Evolutionary conservation across 2,113 vertebrate species (phyloP), one percentile per base, ranked within the genome.

Genomic region (Sakesphorus luctuosus): DNA sequence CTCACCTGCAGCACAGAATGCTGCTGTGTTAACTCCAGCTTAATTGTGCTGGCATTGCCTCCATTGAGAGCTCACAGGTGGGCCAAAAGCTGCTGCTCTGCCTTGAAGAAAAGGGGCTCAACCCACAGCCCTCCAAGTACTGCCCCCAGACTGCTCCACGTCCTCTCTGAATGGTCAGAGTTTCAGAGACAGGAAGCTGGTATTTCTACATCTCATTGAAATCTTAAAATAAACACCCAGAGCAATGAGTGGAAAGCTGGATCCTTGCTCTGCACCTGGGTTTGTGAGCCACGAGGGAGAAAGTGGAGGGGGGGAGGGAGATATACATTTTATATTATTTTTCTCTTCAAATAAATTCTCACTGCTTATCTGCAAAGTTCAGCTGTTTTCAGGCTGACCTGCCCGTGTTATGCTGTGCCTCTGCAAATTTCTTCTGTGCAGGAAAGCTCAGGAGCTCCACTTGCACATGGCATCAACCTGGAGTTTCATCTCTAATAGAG

Each of bases 351-450:
- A 89, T 94, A 89, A 90, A 79, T 93, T 89, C 81, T 82, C 63
- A 1, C 50, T 3, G 69, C 95, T 96, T 96, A 97, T 97, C 96
- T 95, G 86, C 81, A 59, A 91, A 93, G 94, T 89, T 96, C 96
- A 96, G 95, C 95, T 96, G 96, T 86, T 95, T 94, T 76, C 67
- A 50, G 40, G 91, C 93, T 95, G 92, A 94, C 89, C 83, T 93
- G 77, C 77, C 69, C 2, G 0, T 69, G 63, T 89, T 87, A 55
- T 38, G 74, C 80, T 92, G 80, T 75, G 84, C 58, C n/a, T 36
- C 47, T 24, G 36, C 92, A 78, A 92, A 94, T 91, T 88, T 80
- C 63, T 92, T 59, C 53, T 40, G 74, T 33, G 17, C 40, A 47
- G 89, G 73, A 62, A 66, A 66, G 77, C 91, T 94, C 84, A 44